Evolutionary conservation across 2,888 invertebrate species (phyloP).

Genomic region (Dicranocentrus wangi): DNA sequence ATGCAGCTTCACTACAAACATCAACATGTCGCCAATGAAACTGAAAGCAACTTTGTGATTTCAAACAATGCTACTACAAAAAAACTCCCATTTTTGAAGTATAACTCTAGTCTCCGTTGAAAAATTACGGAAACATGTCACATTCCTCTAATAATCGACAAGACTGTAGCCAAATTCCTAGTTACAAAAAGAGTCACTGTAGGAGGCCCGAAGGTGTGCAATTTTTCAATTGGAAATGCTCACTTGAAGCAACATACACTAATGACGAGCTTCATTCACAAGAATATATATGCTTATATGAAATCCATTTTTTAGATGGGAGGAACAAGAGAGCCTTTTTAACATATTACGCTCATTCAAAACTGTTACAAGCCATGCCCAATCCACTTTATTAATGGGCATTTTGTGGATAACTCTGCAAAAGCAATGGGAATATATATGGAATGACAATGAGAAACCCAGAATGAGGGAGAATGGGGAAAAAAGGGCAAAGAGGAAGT

Average conservation of each 20-base stretch:
- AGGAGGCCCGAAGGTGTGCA: slow-evolving; percentile 18
- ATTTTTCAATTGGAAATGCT: slow-evolving; percentile 38
- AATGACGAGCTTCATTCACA: slow-evolving; percentile 45
- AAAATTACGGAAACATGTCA: slow-evolving; percentile 30
- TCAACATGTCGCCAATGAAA: too few species aligned
- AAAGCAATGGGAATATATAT: neutral
- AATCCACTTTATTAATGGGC: slow-evolving; percentile 1
- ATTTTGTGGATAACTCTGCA: slow-evolving; percentile 22
- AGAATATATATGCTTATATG: neutral
- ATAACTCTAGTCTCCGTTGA: too few species aligned
- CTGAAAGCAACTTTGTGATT: too few species aligned
- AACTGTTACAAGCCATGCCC: slow-evolving; percentile 16
- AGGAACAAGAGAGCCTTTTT: neutral
- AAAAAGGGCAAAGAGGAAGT: slow-evolving; percentile 49
- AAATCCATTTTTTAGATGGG: neutral
- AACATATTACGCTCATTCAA: neutral
- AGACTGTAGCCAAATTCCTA: neutral
- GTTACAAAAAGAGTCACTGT: neutral
- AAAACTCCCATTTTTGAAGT: too few species aligned
- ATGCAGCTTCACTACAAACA: too few species aligned
- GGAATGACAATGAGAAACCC: neutral
- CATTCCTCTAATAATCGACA: slow-evolving; percentile 12
- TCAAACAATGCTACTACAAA: too few species aligned
- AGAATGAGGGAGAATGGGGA: slow-evolving; percentile 25
- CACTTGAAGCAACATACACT: slow-evolving; percentile 6